Evolutionary conservation across 2,888 invertebrate genomes (phyloP).

Genomic region (Perithous albicinctus): DNA sequence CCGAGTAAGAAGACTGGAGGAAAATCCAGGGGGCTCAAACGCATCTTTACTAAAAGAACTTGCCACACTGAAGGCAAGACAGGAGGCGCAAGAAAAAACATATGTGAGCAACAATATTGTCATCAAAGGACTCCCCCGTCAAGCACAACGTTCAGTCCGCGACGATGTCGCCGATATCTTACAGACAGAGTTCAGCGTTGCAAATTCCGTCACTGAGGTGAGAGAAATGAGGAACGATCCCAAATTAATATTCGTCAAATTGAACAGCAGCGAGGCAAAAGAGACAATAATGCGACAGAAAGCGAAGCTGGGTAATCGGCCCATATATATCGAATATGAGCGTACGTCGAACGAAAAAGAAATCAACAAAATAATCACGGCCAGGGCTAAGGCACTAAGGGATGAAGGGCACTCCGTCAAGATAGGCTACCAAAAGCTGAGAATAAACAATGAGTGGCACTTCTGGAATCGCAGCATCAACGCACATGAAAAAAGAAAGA

Average conservation of each 20-base stretch:
- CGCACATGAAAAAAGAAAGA: not conserved
- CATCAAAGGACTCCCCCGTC: not conserved
- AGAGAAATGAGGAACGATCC: not conserved
- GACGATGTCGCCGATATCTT: not conserved
- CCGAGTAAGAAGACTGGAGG: not conserved
- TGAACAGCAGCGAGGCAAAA: slow-evolving; percentile 7
- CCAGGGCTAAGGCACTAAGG: not conserved
- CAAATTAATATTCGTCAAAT: not conserved
- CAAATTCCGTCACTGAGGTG: not conserved
- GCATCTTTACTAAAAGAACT: not conserved
- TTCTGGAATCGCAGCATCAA: not conserved
- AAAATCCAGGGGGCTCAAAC: not conserved
- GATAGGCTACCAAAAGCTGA: not conserved
- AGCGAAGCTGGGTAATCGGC: not conserved
- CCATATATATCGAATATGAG: slow-evolving; percentile 4
- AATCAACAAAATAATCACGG: not conserved
- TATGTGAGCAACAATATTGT: slow-evolving; percentile 4
- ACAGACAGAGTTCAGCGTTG: not conserved
- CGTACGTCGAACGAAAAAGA: not conserved
- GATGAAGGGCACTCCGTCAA: not conserved
- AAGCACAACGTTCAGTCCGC: not conserved
- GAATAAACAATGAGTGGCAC: not conserved
- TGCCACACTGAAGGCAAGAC: not conserved
- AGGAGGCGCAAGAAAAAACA: slow-evolving; percentile 1
- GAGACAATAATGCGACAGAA: slow-evolving; percentile 18